phyloP scores from a whole-genome alignment of 2,113 vertebrate genomes.

The Dicerorhinus sumatrensis region DNA sequence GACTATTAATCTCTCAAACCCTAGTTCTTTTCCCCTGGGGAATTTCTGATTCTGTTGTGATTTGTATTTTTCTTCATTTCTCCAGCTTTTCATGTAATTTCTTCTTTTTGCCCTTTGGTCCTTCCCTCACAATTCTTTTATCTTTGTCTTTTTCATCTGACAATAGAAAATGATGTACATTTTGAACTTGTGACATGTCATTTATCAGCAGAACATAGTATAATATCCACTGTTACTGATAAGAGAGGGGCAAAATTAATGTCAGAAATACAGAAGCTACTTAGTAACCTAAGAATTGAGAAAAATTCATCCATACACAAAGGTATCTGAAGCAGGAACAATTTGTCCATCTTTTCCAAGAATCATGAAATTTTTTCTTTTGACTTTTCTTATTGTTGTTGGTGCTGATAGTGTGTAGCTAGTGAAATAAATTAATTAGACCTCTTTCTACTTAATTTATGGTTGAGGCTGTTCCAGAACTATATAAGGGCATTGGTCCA shows the following conservation, averaged over 20 bases:
- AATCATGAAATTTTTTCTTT: constrained; percentile 1
- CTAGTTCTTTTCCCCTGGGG: neutral
- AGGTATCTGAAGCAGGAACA: neutral
- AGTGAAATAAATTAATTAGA: neutral
- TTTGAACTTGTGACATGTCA: constrained; percentile 29
- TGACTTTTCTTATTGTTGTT: constrained; percentile 47
- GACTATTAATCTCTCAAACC: neutral
- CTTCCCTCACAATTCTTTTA: neutral
- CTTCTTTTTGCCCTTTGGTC: neutral
- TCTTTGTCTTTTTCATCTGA: constrained; percentile 56
- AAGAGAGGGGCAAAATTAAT: constrained; percentile 58
- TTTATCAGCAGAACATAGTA: constrained; percentile 30
- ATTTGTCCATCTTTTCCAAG: constrained; percentile 16
- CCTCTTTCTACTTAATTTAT: neutral
- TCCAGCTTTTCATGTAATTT: constrained; percentile 45
- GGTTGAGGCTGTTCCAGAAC: neutral
- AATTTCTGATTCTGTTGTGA: constrained; percentile 26
- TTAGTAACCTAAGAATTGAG: constrained; percentile 37
- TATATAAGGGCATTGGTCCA: neutral
- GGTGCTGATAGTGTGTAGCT: neutral
- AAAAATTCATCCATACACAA: constrained; percentile 6
- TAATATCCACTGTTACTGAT: constrained; percentile 23
- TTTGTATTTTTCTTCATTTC: neutral
- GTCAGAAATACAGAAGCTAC: constrained; percentile 38
- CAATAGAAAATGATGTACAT: constrained; percentile 4